A percentile compares a stretch with the other conserved stretches of the same genome.
phyloP scores from a whole-genome alignment of 2,888 invertebrate genomes.

The Pyrocoelia pectoralis region DNA sequence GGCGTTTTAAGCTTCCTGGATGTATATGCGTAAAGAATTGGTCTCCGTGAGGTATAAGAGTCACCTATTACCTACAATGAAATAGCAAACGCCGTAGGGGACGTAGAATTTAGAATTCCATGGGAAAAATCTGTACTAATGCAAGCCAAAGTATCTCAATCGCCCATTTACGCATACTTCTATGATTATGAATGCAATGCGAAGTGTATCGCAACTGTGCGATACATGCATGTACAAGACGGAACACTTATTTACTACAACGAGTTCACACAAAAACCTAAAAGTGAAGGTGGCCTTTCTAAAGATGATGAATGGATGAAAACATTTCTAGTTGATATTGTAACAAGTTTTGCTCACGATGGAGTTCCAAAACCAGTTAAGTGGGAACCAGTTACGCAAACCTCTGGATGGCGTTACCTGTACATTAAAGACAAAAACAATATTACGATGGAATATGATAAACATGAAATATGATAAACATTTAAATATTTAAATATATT shows the following conservation, averaged over 20 bases:
- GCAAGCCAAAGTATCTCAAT: slow-evolving; percentile 63
- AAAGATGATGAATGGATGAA: background rate
- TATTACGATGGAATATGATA: no score
- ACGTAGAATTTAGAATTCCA: slow-evolving; percentile 66
- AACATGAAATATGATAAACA: no score
- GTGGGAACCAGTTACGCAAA: no score
- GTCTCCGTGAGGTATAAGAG: no score
- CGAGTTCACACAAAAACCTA: background rate
- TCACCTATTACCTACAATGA: background rate
- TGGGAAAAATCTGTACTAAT: slow-evolving; percentile 65
- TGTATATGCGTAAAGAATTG: no score
- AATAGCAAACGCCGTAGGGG: slow-evolving; percentile 60
- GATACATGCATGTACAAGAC: background rate
- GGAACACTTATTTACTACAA: background rate
- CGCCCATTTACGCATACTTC: slow-evolving; percentile 68
- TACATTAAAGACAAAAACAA: no score
- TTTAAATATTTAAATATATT: no score
- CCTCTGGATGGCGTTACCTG: no score
- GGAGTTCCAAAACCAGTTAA: background rate
- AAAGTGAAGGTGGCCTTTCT: background rate
- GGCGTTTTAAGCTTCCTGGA: no score
- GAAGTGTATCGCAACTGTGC: background rate
- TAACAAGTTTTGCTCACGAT: background rate
- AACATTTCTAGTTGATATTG: background rate
- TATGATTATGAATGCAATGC: slow-evolving; percentile 58